phyloP scores from a whole-genome alignment of 2,888 invertebrate genomes.

The Gibbula magus region DNA sequence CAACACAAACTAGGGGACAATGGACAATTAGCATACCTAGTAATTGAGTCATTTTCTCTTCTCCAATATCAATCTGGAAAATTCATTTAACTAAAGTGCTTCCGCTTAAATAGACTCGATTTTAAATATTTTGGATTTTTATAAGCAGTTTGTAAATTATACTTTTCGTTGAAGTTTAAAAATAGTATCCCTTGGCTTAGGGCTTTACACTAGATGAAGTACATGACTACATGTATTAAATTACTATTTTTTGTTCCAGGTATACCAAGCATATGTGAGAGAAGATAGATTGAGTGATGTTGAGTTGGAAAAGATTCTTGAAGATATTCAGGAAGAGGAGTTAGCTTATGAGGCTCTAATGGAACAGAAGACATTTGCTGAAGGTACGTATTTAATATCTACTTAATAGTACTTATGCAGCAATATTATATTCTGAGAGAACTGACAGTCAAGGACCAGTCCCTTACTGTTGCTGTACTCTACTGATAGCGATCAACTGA shows the following conservation, averaged over 20 bases:
- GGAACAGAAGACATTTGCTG: background rate
- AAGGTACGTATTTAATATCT: background rate
- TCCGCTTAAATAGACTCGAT: background rate
- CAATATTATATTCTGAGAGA: no score
- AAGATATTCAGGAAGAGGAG: background rate
- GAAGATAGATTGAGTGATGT: background rate
- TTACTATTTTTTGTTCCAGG: conserved; percentile 44
- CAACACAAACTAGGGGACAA: no score
- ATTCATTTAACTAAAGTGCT: background rate
- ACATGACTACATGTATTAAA: background rate
- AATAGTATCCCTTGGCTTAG: no score
- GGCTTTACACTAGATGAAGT: background rate
- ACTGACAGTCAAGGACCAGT: no score
- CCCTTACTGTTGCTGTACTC: no score
- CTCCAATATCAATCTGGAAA: no score
- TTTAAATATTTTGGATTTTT: background rate
- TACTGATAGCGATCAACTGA: no score
- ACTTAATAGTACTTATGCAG: no score
- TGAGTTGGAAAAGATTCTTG: background rate
- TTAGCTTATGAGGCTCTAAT: background rate
- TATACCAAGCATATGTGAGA: conserved; percentile 64
- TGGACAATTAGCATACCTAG: no score
- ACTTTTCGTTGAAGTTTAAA: no score
- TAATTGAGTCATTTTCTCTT: background rate
- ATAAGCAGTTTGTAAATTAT: background rate